These are phyloP conservation scores for Drosophila sordidapex DNA, from an alignment of 2,888 invertebrate genomes.

Conservation along the genomic window DNA sequence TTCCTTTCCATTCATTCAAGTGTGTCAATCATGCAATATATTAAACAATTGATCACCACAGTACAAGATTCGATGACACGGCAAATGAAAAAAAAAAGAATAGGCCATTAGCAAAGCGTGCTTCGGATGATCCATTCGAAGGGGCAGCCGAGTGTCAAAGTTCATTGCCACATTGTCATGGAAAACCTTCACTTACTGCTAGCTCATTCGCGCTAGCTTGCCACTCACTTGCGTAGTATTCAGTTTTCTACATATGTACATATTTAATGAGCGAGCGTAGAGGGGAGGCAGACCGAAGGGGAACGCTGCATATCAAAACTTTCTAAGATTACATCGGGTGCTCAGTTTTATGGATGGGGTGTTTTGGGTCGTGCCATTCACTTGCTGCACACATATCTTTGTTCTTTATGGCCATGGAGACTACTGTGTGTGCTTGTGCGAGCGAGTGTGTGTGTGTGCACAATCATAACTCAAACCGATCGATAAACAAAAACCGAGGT, in stretches of 20 bases:
- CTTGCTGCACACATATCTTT: constrained; percentile 20
- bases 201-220: not conserved
- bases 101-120: constrained; percentile 48
- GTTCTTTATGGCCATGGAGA: constrained; percentile 27
- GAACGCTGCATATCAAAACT: constrained; percentile 24
- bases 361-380: constrained; percentile 27
- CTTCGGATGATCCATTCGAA: constrained; percentile 25
- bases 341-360: not conserved
- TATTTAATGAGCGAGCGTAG: constrained; percentile 8
- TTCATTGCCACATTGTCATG: constrained; percentile 56
- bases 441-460: not conserved
- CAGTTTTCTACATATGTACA: constrained; percentile 26
- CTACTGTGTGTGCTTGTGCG: not conserved
- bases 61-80: constrained; percentile 34
- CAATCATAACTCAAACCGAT: constrained; percentile 19
- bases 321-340: constrained; percentile 39
- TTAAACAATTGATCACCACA: constrained; percentile 20
- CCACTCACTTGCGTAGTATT: constrained; percentile 31
- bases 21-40: constrained; percentile 21
- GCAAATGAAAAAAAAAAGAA: constrained; percentile 32
- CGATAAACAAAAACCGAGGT: not conserved
- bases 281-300: too few relatives aligned
- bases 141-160: constrained; percentile 44
- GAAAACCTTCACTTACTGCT: constrained; percentile 41
- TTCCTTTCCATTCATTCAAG: not conserved